Base-by-base conservation (phyloP, 2,797 vertebrate genomes). In the Trachurus trachurus region DNA sequence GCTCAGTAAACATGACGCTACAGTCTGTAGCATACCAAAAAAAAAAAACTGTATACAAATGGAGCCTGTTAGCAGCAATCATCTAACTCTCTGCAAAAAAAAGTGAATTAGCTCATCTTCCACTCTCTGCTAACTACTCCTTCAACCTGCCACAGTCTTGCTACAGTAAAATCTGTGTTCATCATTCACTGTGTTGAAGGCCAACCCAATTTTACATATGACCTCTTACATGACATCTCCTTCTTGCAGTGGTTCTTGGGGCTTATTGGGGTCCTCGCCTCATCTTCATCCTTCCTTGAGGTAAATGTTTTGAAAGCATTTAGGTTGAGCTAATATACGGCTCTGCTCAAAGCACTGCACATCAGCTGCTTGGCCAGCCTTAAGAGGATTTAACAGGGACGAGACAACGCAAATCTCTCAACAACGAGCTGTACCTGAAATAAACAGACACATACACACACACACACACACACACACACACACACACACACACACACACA, bases 261-360 rank as follows among this genome's bases (percentile, higher is more conserved):
- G 82, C 76, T 88, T 94, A 89, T 90, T 96, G 91, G 91, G 94
- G 59, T 87, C 96, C 83, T 96, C 96, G 60, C 74, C 92, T 53
- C 89, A 86, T 58, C 88, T 94, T 86, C 96, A 96, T 93, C 96
- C 96, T 26, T 96, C 95, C 84, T 89, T 96, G 94, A 97, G 96
- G 97, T 97, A 96, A 95, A 77, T 22, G 42, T 87, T 69, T 59
- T 26, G 34, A 57, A 58, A 71, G 67, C 63, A 13, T 66, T 63
- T 44, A 79, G 74, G 42, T 47, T 66, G 39, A 80, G 78, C 87
- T 82, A 56, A 22, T 53, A 22, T 50, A 53, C 6, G 39, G 39
- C 78, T 86, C 78, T 65, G 65, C 52, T 68, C 34, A 42, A 8
- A 67, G 71, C 26, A 8, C 71, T 71, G 77, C 85, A 85, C 85